Evolutionary conservation across 2,888 invertebrate species (phyloP).

Genomic region (Drosophila testacea): DNA sequence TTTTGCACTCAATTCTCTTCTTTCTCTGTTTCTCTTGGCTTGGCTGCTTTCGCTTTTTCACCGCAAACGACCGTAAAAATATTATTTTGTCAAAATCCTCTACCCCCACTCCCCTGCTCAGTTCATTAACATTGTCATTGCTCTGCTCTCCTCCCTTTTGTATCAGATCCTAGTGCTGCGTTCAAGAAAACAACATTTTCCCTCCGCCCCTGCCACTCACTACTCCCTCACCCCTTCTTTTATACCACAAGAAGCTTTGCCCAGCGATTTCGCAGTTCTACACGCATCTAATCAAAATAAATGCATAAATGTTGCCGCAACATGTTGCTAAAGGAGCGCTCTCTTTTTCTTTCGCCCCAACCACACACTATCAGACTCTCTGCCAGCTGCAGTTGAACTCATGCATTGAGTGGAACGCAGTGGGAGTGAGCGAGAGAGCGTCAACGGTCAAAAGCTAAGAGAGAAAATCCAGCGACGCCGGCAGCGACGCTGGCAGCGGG

Average conservation of each 20-base stretch:
- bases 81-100: conserved; percentile 31
- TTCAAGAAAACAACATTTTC: conserved; percentile 28
- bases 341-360: background rate
- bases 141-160: background rate
- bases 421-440: conserved; percentile 2
- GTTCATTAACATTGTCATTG: conserved; percentile 54
- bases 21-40: conserved; percentile 3
- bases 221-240: too few species aligned
- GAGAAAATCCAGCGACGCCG: conserved; percentile 5
- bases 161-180: conserved; percentile 15
- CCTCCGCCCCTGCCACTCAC: background rate
- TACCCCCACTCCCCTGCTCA: background rate
- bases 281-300: conserved; percentile 55
- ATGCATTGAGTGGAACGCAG: conserved; percentile 7
- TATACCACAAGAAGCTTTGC: too few species aligned
- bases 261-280: background rate
- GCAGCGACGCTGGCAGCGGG: conserved; percentile 6
- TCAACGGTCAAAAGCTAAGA: conserved; percentile 2
- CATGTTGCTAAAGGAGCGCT: conserved; percentile 76
- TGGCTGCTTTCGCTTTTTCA: conserved; percentile 50
- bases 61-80: conserved; percentile 35
- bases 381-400: conserved; percentile 8
- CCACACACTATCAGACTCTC: background rate
- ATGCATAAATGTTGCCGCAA: conserved; percentile 51
- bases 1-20: conserved; percentile 17